phyloP scores from a whole-genome alignment of 2,888 invertebrate species.

The Andrena marginata region DNA sequence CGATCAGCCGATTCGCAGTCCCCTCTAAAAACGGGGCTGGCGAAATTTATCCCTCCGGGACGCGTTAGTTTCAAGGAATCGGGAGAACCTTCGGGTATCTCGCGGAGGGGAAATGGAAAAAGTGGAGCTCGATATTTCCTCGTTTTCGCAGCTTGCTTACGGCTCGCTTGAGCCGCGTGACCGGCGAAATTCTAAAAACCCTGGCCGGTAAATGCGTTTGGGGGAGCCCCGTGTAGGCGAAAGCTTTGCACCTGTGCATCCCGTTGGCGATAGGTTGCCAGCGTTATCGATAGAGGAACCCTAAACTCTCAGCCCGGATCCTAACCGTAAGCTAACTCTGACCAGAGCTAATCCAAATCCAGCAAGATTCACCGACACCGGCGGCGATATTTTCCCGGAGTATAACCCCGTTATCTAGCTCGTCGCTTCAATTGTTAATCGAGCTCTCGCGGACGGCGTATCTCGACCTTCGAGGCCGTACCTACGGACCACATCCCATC shows the following conservation, averaged over 20 bases:
- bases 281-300: not conserved
- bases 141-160: not conserved
- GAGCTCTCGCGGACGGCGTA: constrained; percentile 33
- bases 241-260: not conserved
- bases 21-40: not conserved
- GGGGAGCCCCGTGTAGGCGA: not conserved
- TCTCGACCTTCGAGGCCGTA: constrained; percentile 40
- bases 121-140: not conserved
- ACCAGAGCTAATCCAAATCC: not conserved
- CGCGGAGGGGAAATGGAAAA: not conserved
- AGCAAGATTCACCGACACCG: constrained; percentile 23
- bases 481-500: constrained; percentile 38
- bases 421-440: constrained; percentile 63
- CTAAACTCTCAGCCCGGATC: not conserved
- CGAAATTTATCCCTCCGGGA: not conserved
- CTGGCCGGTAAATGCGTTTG: not conserved
- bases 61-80: not conserved
- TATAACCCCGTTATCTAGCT: constrained; percentile 23
- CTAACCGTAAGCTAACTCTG: not conserved
- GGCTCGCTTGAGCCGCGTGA: not conserved
- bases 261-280: not conserved
- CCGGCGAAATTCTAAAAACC: not conserved
- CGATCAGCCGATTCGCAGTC: not conserved
- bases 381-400: not conserved
- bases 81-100: not conserved